Evolutionary conservation across 2,888 invertebrate genomes (phyloP).

Genomic region (Clostera curtula): DNA sequence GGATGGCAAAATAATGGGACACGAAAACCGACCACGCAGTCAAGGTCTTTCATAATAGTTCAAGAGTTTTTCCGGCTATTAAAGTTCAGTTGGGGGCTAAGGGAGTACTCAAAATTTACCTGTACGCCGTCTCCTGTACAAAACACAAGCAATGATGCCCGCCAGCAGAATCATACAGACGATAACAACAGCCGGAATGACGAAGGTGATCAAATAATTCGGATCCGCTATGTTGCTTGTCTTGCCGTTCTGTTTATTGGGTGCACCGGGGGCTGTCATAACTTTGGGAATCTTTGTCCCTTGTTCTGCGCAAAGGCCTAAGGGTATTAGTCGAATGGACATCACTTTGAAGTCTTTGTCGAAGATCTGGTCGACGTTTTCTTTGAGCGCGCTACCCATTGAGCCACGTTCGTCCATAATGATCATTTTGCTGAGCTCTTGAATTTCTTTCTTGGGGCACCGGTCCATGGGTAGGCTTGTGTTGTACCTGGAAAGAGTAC

Average conservation of each 20-base stretch:
- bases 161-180: constrained; percentile 91
- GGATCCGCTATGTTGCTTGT: constrained; percentile 38
- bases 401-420: constrained; percentile 76
- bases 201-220: constrained; percentile 83
- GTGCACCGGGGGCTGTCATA: constrained; percentile 28
- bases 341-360: constrained; percentile 82
- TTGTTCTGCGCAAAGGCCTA: constrained; percentile 74
- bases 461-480: constrained; percentile 81
- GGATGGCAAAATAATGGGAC: no score
- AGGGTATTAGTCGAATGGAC: constrained; percentile 76
- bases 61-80: no score
- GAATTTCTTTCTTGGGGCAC: constrained; percentile 87
- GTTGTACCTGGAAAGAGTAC: constrained; percentile 87
- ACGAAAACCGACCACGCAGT: no score
- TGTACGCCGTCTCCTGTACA: constrained; percentile 88
- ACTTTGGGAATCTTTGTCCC: constrained; percentile 51
- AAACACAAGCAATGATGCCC: constrained; percentile 88
- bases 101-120: constrained; percentile 71
- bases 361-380: constrained; percentile 79
- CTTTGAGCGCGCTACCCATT: constrained; percentile 48
- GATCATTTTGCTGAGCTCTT: constrained; percentile 80
- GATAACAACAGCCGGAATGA: constrained; percentile 92
- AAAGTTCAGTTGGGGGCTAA: no score
- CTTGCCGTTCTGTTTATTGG: constrained; percentile 42
- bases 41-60: no score